phyloP scores from a whole-genome alignment of 2,888 invertebrate genomes.

The Noctua janthina region DNA sequence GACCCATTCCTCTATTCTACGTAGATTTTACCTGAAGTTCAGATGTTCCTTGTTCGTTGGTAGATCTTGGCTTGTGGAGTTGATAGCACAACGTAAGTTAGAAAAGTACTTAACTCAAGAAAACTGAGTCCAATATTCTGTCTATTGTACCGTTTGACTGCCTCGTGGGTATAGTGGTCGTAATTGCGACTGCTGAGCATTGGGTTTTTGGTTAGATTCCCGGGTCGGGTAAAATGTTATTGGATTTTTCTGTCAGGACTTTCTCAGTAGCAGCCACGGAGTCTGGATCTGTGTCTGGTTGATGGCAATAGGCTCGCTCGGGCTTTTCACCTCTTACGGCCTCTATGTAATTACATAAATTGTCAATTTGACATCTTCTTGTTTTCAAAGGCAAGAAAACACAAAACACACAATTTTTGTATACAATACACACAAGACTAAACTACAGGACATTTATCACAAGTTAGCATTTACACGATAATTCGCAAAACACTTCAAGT shows the following conservation, averaged over 20 bases:
- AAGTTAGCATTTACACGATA: conserved; percentile 53
- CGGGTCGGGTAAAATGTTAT: no score
- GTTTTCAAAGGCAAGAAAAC: neutral
- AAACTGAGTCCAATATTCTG: neutral
- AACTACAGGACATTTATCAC: conserved; percentile 26
- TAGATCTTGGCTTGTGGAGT: neutral
- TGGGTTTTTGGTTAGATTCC: no score
- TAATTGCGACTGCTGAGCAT: no score
- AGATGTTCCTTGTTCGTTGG: neutral
- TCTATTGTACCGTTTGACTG: no score
- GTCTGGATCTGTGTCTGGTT: no score
- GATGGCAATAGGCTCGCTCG: no score
- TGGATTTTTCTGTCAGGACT: no score
- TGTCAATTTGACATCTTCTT: neutral
- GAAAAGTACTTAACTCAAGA: neutral
- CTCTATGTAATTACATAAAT: neutral
- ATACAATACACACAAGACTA: neutral
- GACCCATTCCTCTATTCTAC: no score
- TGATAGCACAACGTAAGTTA: neutral
- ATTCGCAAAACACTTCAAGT: conserved; percentile 46
- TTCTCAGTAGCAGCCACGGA: no score
- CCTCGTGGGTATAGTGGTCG: no score
- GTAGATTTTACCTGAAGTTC: neutral
- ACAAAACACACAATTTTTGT: neutral
- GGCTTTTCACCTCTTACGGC: neutral